These are phyloP conservation scores for Budorcas taxicolor DNA, from an alignment of 2,113 vertebrate genomes.

Conservation along the genomic window DNA sequence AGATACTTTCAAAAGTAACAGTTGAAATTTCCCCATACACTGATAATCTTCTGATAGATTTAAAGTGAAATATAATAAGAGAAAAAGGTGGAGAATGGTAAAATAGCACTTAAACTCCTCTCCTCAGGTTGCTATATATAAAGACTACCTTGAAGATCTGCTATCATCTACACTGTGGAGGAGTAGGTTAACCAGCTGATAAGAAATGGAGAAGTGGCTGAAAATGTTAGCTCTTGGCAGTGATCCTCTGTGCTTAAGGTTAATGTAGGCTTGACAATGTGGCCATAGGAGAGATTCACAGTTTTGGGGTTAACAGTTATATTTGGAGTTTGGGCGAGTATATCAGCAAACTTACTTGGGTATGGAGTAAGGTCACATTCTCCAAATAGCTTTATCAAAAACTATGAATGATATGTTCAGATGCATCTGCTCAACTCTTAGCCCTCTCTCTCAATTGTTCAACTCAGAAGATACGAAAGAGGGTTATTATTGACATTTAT, in stretches of 20 bases:
- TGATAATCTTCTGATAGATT: not conserved
- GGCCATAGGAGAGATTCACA: not conserved
- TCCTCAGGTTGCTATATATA: not conserved
- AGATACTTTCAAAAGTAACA: not conserved
- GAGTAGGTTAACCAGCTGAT: accelerated
- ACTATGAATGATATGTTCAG: not conserved
- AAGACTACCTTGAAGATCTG: not conserved
- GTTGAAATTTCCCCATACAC: not conserved
- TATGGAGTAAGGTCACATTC: not conserved
- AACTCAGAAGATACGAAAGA: not conserved
- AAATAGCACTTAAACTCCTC: not conserved
- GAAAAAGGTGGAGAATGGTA: too few relatives aligned
- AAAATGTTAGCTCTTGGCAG: accelerated
- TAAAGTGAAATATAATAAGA: not conserved
- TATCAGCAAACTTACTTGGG: not conserved
- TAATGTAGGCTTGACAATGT: not conserved
- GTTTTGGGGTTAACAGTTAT: not conserved
- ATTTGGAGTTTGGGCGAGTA: accelerated
- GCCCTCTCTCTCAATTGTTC: not conserved
- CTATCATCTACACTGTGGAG: not conserved
- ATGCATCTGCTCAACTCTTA: not conserved
- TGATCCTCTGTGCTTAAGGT: not conserved
- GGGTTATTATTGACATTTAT: not conserved
- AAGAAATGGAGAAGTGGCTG: not conserved
- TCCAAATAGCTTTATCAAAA: not conserved